A percentile compares a stretch with the other conserved stretches of the same genome.
These are phyloP conservation scores for Gorsachius magnificus DNA, from an alignment of 2,797 vertebrate species.

Conservation along the genomic window DNA sequence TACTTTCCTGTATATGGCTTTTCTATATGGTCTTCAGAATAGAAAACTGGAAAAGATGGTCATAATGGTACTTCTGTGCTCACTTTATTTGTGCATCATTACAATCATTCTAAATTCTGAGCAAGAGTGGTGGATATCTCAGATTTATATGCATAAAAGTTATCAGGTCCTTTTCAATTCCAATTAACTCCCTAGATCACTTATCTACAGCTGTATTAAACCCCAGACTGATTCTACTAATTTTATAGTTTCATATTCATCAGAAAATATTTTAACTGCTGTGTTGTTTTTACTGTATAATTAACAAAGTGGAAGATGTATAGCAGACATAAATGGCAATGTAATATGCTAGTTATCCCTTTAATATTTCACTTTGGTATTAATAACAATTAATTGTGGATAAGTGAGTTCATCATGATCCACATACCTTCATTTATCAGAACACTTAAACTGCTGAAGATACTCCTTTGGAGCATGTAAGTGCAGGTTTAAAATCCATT, in stretches of 20 bases:
- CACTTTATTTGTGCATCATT: background rate
- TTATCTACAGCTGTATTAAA: background rate
- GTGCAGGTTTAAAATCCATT: background rate
- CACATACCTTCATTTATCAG: background rate
- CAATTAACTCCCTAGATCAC: background rate
- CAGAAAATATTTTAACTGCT: background rate
- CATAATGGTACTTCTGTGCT: background rate
- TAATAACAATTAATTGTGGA: background rate
- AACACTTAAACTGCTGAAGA: background rate
- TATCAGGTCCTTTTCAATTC: background rate
- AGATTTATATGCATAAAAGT: background rate
- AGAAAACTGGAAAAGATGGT: background rate
- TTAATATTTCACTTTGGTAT: background rate
- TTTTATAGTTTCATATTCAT: background rate
- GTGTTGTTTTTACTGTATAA: background rate
- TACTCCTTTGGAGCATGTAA: background rate
- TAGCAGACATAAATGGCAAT: background rate
- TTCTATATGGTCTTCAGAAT: background rate
- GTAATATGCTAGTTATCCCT: background rate
- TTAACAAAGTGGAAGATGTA: background rate
- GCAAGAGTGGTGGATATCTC: background rate
- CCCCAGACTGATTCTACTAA: background rate
- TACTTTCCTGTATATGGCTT: background rate
- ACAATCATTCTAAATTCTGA: background rate
- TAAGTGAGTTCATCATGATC: background rate